Evolutionary conservation across 37 sponge, comb jelly and placozoan species (phyloP), one percentile per base, ranked within the genome.

Genomic region (Geodia barretti): DNA sequence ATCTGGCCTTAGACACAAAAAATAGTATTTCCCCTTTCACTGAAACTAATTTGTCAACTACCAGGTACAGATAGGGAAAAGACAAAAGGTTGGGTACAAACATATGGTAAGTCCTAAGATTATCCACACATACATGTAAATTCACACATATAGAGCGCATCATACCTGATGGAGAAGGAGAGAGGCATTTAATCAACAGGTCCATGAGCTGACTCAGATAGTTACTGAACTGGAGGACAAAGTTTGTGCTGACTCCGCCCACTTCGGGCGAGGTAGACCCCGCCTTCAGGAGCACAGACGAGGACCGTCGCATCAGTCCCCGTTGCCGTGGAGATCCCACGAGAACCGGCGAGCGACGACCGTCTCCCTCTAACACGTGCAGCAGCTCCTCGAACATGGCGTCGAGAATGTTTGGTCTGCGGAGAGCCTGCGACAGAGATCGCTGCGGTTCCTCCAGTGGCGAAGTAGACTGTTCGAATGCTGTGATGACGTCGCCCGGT

Each of bases 201-300:
- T 82, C 76, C 1, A 88, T 62, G 32, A 89, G 64, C 39, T 68
- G 73, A 34, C n/a, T 60, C 31, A 89, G 69, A 64, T 84, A 89
- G 80, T 62, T 73, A 23, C 64, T 70, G 47, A 84, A 74, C 64
- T 84, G 76, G 29, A 43, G 60, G 29, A 89, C 42, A 62, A 66
- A 89, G 64, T 81, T 33, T 47, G 14, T 47, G 54, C 9, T 39
- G 35, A 33, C 75, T 20, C 54, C 54, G 54, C 54, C 54, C 54
- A 17, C 54, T 47, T 47, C 54, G 7, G 54, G 14, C 14, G 54
- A 47, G 14, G 11, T 47, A 17, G 7, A 14, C 7, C 54, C 54
- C 14, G 24, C 20, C 0, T 11, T 17, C n/a, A n/a, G 39, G 0
- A 28, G 9, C 26, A 17, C 24, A 20, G 42, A 28, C 21, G 82